Conservation (phyloP, 1,140 invertebrate species). For the Onthophagus taurus region DNA sequence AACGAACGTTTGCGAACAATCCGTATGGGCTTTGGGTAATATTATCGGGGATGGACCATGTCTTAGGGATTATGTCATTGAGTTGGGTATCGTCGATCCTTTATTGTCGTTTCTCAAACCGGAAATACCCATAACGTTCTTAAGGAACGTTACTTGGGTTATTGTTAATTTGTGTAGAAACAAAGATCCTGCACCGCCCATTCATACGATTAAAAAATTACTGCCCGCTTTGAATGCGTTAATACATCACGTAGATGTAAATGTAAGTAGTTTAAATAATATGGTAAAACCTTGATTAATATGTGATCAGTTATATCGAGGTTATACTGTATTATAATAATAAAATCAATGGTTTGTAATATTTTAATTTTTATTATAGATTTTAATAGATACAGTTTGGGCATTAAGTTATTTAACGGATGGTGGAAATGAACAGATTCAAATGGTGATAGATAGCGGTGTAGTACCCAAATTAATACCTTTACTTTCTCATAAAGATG, state of each 20-base stretch:
- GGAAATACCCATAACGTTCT: constrained; percentile 84
- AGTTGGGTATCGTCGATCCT: constrained; percentile 80
- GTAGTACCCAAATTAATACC: constrained; percentile 93
- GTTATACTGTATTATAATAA: too few species aligned
- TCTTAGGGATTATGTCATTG: constrained; percentile 86
- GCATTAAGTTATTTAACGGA: constrained; percentile 98
- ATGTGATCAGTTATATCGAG: too few species aligned
- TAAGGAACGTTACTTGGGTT: constrained; percentile 97
- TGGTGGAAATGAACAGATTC: constrained; percentile 97
- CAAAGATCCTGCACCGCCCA: constrained; percentile 86
- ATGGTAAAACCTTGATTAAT: too few species aligned
- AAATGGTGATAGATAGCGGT: constrained; percentile 95
- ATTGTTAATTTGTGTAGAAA: constrained; percentile 95
- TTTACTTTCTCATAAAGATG: constrained; percentile 89
- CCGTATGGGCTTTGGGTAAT: constrained; percentile 94
- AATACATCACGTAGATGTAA: constrained; percentile 92
- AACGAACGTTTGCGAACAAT: constrained; percentile 98
- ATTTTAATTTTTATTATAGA: constrained; percentile 49
- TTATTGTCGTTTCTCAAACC: constrained; percentile 86
- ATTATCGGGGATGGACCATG: constrained; percentile 88
- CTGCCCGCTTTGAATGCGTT: constrained; percentile 89
- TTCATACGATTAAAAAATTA: constrained; percentile 82
- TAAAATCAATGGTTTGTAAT: too few species aligned
- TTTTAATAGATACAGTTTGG: constrained; percentile 98
- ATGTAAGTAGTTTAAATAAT: constrained; percentile 65